These are phyloP conservation scores for Eucidaris tribuloides DNA, from an alignment of 35 echinoderm and acorn worm species.

Conservation along the genomic window DNA sequence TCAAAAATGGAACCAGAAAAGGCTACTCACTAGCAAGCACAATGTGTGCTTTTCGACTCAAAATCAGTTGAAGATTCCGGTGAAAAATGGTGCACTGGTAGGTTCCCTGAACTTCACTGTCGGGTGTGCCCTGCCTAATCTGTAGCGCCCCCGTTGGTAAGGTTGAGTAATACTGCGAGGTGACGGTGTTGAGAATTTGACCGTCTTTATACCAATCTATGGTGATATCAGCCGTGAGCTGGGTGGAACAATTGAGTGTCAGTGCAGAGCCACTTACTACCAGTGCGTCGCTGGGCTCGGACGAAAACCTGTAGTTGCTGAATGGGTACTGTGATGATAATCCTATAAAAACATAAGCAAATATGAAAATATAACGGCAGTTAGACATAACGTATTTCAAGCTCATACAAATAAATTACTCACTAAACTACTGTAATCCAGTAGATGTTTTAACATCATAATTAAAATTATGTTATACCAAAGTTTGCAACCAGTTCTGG, in stretches of 20 bases:
- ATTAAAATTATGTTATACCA: not conserved
- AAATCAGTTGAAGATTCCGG: not conserved
- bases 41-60: not conserved
- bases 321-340: not conserved
- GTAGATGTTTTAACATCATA: not conserved
- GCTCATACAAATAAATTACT: not conserved
- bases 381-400: no score
- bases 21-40: conserved; percentile 1
- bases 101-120: not conserved
- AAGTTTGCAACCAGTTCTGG: not conserved
- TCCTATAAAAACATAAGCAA: not conserved
- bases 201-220: conserved; percentile 11
- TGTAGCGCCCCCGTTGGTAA: conserved; percentile 3
- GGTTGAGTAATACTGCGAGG: not conserved
- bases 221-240: not conserved
- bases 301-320: not conserved
- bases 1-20: no score
- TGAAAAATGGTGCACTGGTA: not conserved
- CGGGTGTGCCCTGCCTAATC: not conserved
- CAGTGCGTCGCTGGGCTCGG: not conserved
- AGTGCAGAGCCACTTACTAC: not conserved
- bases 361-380: not conserved
- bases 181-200: not conserved
- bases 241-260: conserved; percentile 25
- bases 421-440: not conserved